A percentile compares a stretch with the other conserved stretches of the same genome.
phyloP scores from a whole-genome alignment of 2,888 invertebrate genomes.

The Dryocosmus kuriphilus region DNA sequence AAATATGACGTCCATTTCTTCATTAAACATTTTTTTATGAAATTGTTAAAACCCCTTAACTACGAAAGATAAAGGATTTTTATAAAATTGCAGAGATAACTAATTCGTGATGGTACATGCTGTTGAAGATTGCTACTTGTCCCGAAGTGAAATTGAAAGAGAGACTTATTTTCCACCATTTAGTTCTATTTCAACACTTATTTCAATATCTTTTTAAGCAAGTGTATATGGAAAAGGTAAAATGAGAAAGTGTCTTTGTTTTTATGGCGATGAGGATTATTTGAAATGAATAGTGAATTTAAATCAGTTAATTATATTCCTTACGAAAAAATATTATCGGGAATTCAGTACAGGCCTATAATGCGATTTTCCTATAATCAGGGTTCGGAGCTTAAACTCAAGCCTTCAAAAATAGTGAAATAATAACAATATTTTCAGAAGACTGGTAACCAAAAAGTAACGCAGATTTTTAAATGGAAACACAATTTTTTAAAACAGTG shows the following conservation, averaged over 20 bases:
- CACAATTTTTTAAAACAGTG: too few species aligned
- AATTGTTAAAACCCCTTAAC: not conserved
- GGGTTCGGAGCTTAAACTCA: too few species aligned
- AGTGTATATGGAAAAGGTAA: not conserved
- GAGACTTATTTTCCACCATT: not conserved
- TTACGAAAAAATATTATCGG: too few species aligned
- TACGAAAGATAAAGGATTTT: not conserved
- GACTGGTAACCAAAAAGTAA: too few species aligned
- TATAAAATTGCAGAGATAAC: not conserved
- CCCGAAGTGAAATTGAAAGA: not conserved
- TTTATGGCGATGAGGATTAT: not conserved
- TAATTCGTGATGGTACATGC: not conserved
- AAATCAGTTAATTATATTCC: too few species aligned
- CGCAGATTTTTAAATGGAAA: too few species aligned
- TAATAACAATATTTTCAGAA: too few species aligned
- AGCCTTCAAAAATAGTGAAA: too few species aligned
- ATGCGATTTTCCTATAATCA: too few species aligned
- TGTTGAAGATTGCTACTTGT: not conserved
- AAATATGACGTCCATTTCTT: slow-evolving; percentile 4
- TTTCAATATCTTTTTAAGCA: not conserved
- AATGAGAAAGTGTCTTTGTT: not conserved
- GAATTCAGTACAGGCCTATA: too few species aligned
- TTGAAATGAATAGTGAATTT: not conserved
- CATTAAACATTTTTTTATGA: not conserved
- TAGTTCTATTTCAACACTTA: not conserved